These are phyloP conservation scores for Barbus barbus DNA, from an alignment of 2,113 vertebrate genomes.

Conservation along the genomic window DNA sequence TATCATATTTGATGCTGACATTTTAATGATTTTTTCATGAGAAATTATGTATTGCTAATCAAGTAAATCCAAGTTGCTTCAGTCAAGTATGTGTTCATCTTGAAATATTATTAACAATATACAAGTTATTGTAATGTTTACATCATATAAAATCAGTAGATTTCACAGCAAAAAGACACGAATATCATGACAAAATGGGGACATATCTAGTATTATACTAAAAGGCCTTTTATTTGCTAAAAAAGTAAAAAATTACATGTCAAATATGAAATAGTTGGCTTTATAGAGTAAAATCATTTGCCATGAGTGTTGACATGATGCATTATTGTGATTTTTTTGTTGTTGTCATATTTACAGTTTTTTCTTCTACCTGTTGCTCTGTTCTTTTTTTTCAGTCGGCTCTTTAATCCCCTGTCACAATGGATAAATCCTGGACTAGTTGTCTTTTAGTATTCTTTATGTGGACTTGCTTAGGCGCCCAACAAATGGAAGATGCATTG, in stretches of 20 bases:
- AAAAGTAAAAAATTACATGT: neutral
- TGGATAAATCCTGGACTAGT: constrained; percentile 75
- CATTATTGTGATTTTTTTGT: neutral
- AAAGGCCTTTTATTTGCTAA: neutral
- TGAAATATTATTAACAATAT: neutral
- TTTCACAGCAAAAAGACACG: neutral
- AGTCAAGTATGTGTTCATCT: neutral
- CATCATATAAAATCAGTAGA: neutral
- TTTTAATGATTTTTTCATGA: neutral
- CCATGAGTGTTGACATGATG: neutral
- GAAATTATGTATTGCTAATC: no score
- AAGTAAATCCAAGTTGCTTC: no score
- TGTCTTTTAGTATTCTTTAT: constrained; percentile 75
- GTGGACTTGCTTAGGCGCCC: constrained; percentile 72
- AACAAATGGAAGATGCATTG: constrained; percentile 58
- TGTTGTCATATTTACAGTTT: neutral
- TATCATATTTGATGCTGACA: no score
- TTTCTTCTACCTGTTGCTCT: constrained; percentile 34
- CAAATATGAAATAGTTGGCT: neutral
- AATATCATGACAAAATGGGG: neutral
- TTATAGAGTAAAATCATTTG: neutral
- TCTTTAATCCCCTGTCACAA: constrained; percentile 63
- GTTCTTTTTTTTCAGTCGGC: constrained; percentile 66
- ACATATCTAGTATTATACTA: neutral
- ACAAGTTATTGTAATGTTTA: no score